phyloP scores from a whole-genome alignment of 2,888 invertebrate genomes.

The Limnephilus rhombicus region DNA sequence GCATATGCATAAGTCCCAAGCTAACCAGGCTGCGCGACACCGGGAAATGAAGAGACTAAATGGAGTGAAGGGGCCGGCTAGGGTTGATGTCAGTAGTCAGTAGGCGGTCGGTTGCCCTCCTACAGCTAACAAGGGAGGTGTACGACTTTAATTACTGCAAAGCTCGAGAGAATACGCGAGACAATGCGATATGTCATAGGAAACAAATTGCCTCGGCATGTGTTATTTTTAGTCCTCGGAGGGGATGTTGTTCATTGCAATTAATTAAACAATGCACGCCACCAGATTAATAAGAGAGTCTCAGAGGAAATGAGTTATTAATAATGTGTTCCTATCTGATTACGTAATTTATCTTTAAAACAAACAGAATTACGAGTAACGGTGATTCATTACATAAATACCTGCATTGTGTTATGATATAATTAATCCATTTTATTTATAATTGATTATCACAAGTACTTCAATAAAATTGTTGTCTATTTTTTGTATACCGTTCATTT shows the following conservation, averaged over 20 bases:
- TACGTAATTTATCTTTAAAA: neutral
- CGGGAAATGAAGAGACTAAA: neutral
- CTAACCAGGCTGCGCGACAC: too few relatives aligned
- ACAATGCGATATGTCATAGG: neutral
- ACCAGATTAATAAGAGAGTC: neutral
- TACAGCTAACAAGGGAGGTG: neutral
- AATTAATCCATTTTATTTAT: too few relatives aligned
- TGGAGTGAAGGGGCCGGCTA: neutral
- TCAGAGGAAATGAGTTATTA: neutral
- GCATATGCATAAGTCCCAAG: too few relatives aligned
- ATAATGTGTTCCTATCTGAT: neutral
- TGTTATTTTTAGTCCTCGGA: slow-evolving; percentile 4
- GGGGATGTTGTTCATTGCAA: neutral
- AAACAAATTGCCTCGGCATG: neutral
- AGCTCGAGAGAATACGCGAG: slow-evolving; percentile 8
- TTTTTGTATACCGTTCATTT: too few relatives aligned
- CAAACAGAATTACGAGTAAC: too few relatives aligned
- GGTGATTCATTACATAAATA: too few relatives aligned
- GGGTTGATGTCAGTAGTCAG: neutral
- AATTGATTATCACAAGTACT: too few relatives aligned
- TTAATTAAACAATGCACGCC: neutral
- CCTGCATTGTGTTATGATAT: too few relatives aligned
- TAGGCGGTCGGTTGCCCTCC: neutral
- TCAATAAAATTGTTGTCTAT: too few relatives aligned
- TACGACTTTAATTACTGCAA: slow-evolving; percentile 17